Conservation (phyloP, 35 echinoderm and acorn worm species). For the Apostichopus japonicus region DNA sequence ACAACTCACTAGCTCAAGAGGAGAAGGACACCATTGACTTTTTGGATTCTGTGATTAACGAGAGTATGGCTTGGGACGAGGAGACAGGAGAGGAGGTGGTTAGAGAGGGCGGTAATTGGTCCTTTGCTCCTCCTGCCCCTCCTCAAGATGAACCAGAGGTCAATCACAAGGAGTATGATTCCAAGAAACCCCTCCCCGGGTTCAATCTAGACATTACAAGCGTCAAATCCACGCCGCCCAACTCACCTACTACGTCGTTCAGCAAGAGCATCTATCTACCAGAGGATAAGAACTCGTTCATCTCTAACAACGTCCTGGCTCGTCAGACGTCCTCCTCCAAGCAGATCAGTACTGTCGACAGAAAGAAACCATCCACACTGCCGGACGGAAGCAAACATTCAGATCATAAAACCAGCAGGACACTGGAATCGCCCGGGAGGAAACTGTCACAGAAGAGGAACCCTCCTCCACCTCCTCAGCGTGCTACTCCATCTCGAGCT, state of each 20-base stretch:
- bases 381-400: background rate
- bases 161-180: slow-evolving; percentile 13
- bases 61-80: slow-evolving; percentile 77
- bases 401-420: background rate
- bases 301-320: slow-evolving; percentile 7
- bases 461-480: slow-evolving; percentile 1
- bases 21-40: slow-evolving; percentile 80
- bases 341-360: background rate
- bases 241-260: slow-evolving; percentile 42
- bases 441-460: background rate
- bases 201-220: slow-evolving; percentile 56
- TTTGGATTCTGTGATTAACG: slow-evolving; percentile 84
- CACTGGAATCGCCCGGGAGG: background rate
- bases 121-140: slow-evolving; percentile 11
- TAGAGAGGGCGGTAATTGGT: slow-evolving; percentile 61
- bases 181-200: slow-evolving; percentile 67
- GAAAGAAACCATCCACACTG: background rate
- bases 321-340: background rate
- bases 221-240: background rate
- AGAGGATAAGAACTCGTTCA: slow-evolving; percentile 49
- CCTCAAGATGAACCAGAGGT: background rate
- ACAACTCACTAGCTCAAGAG: slow-evolving; percentile 16
- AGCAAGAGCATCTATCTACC: slow-evolving; percentile 70
- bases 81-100: slow-evolving; percentile 47
- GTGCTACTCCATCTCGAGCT: background rate